Percentiles rank a stretch among this genome's conserved stretches.
These are phyloP conservation scores for Mormyrus hasselquistii DNA, from an alignment of 2,797 vertebrate species.

Conservation along the genomic window DNA sequence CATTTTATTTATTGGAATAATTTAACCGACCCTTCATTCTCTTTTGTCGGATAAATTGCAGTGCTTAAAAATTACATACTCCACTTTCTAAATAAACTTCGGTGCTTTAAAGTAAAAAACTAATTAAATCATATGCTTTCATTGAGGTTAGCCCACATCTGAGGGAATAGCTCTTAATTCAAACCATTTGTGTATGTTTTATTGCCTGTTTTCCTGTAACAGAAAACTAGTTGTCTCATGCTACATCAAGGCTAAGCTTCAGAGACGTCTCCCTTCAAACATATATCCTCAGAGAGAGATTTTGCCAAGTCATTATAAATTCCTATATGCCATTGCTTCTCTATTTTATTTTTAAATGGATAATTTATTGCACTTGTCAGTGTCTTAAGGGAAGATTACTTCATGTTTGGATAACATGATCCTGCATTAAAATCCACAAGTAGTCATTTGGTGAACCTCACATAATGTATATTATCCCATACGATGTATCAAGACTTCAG, in stretches of 20 bases:
- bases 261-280: constrained; percentile 37
- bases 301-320: not conserved
- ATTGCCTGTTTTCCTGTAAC: constrained; percentile 64
- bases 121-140: constrained; percentile 74
- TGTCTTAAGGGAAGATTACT: constrained; percentile 1
- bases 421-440: constrained; percentile 6
- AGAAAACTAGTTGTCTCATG: constrained; percentile 52
- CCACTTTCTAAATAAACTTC: constrained; percentile 65
- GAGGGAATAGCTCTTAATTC: constrained; percentile 62
- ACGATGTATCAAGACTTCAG: not conserved
- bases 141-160: constrained; percentile 69
- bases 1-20: constrained; percentile 20
- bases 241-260: constrained; percentile 39
- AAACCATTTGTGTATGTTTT: constrained; percentile 68
- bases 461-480: not conserved
- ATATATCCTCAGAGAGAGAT: not conserved
- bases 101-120: constrained; percentile 66
- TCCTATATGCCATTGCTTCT: not conserved
- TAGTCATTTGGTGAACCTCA: not conserved
- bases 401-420: constrained; percentile 1
- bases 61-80: constrained; percentile 60
- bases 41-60: constrained; percentile 54
- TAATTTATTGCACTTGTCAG: not conserved
- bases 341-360: not conserved
- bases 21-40: constrained; percentile 37